These are phyloP conservation scores for Tupaia chinensis DNA, from an alignment of 2,113 vertebrate species.

Conservation along the genomic window DNA sequence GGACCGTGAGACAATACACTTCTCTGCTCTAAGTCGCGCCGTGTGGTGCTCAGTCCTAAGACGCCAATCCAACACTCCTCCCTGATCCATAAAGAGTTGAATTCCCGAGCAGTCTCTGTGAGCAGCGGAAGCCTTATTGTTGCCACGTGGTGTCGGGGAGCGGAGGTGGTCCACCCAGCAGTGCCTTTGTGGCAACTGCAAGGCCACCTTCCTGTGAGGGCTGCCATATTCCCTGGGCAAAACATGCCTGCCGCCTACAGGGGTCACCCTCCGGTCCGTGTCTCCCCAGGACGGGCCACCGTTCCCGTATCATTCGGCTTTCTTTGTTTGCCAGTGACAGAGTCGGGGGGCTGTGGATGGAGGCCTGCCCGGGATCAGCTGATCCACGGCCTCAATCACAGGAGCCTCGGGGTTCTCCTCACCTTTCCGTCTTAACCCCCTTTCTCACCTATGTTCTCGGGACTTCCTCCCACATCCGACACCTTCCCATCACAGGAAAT, in stretches of 20 bases:
- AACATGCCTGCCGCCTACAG: not conserved
- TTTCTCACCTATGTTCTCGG: accelerated
- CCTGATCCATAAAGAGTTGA: not conserved
- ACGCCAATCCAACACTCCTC: too few relatives aligned
- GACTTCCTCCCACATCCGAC: not conserved
- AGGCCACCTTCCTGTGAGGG: not conserved
- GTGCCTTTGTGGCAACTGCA: not conserved
- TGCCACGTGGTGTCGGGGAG: not conserved
- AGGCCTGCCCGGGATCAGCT: not conserved
- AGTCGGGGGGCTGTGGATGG: not conserved
- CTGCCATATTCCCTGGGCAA: not conserved
- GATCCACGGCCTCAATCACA: not conserved
- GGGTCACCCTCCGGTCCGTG: not conserved
- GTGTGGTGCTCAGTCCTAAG: not conserved
- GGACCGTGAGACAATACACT: too few relatives aligned
- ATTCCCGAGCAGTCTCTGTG: not conserved
- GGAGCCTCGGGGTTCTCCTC: not conserved
- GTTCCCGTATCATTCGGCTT: too few relatives aligned
- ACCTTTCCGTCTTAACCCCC: not conserved
- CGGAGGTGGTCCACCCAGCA: not conserved
- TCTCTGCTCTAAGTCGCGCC: not conserved
- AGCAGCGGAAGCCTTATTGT: not conserved
- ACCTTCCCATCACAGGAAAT: not conserved
- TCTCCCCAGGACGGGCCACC: not conserved
- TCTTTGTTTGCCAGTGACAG: not conserved